Base-by-base conservation (phyloP, 2,888 invertebrate genomes). In the Drosophila paranaensis region DNA sequence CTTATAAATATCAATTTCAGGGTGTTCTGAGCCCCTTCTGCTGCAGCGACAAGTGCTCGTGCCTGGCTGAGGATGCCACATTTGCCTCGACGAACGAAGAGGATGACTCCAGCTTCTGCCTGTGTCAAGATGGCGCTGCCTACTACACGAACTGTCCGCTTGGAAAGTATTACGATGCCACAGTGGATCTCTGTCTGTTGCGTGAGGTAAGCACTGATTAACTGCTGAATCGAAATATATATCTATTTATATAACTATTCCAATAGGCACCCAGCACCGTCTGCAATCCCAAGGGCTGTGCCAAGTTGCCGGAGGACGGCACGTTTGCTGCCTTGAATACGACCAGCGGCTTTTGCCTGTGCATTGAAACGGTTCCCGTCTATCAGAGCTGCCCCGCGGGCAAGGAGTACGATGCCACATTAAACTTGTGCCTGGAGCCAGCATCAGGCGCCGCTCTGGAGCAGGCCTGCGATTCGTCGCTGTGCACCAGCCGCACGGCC, bases 131-230 rank as follows among this genome's bases (percentile, higher is more conserved):
- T 25, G 78, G 79, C n/a, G 16, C 10, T 2, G 71, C 71, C 0
- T 2, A 25, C 11, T 60, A 46, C 11, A 4, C 35, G 2, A 30
- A 62, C 9, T 83, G 83, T 51, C 46, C 16, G 3, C 6, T 9
- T 11, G 62, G 51, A 0, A 67, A 56, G 33, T 50, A 30, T 0
- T 87, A 53, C 14, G 2, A 65, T 42, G 6, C 6, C 1, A 6
- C 1, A 0, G 2, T 27, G 0, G 55, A 43, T 0, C 90, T 82
- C 1, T 91, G 92, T 51, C 16, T 50, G 1, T 4, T 50, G 2
- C 6, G 35, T 8, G 33, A 64, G 69, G 82, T 82, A 20, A 20
- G 20, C 20, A 20, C 20, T 2, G 20, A 20, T 20, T 20, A 20
- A 20, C 20, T 20, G 20, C 20, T 20, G 20, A 20, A 20, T 20